Evolutionary conservation across 1,140 invertebrate genomes (phyloP), one percentile per base, ranked within the genome.

Genomic region (Brachionus rubens): DNA sequence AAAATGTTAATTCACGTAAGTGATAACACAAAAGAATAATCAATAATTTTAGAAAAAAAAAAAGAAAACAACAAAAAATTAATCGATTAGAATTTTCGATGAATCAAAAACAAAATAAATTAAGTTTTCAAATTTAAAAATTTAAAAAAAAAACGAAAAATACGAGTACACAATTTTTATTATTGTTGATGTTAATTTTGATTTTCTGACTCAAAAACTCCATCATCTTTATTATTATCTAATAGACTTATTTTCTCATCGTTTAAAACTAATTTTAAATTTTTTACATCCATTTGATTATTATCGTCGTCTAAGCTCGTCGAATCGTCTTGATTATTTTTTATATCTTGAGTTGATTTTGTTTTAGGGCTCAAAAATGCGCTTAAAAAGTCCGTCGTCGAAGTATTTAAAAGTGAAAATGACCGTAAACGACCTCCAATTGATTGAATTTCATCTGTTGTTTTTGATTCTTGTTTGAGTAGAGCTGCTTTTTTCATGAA

Each of bases 201-300:
- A n/a, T n/a, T n/a, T n/a, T n/a, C n/a, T n/a, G n/a, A n/a, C n/a
- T n/a, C n/a, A n/a, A n/a, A n/a, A n/a, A n/a, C n/a, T n/a, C n/a
- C n/a, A n/a, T n/a, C n/a, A n/a, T n/a, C n/a, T n/a, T 56, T n/a
- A n/a, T 56, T 56, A 40, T 59, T 59, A 19, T 59, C 54, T 3
- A 59, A 21, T 33, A 59, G 28, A 19, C 36, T 1, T n/a, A 19
- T 59, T 33, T 65, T 43, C 43, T 65, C 21, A 3, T 65, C 59
- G 59, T 65, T 65, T 65, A 65, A 65, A 41, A 65, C 36, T 43
- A 65, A n/a, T 5, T 43, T 41, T 19, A 41, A 65, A 65, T 65
- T 43, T 65, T 65, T 65, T 9, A 65, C 24, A 65, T 65, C 40
- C 21, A 65, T 24, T 14, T 65, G 14, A 65, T 43, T 43, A 43